These are phyloP conservation scores for Gymnosoma rotundatum DNA, from an alignment of 2,888 invertebrate genomes.

Conservation along the genomic window DNA sequence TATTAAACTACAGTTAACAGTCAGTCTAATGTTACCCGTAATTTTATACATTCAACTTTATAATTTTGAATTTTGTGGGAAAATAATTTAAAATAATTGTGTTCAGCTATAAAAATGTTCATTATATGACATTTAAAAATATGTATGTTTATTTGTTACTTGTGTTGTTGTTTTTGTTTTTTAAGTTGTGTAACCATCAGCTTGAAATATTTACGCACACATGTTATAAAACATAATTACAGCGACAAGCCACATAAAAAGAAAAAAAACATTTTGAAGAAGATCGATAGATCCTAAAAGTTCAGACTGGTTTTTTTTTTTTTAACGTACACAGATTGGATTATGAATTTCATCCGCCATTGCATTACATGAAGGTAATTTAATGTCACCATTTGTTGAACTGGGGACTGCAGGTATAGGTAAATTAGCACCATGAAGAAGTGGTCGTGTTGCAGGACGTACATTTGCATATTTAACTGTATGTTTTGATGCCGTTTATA, in stretches of 20 bases:
- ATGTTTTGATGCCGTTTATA: too few species aligned
- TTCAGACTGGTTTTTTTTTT: too few species aligned
- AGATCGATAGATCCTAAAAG: too few species aligned
- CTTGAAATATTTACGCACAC: background rate
- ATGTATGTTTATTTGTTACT: background rate
- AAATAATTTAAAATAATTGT: slow-evolving; percentile 49
- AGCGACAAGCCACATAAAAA: background rate
- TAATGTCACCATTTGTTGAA: too few species aligned
- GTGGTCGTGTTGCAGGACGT: too few species aligned
- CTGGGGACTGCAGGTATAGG: too few species aligned
- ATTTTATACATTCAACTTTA: slow-evolving; percentile 27
- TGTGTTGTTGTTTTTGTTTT: background rate
- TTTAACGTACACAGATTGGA: too few species aligned
- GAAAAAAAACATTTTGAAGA: too few species aligned
- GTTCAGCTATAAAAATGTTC: slow-evolving; percentile 40
- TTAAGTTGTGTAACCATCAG: background rate
- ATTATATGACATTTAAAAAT: background rate
- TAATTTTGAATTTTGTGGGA: slow-evolving; percentile 50
- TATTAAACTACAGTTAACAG: slow-evolving; percentile 55
- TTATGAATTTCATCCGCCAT: too few species aligned
- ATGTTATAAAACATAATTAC: background rate
- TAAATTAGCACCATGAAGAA: too few species aligned
- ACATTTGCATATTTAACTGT: too few species aligned
- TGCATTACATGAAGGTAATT: too few species aligned
- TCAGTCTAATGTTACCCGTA: slow-evolving; percentile 27